Percentiles rank a stretch among this genome's conserved stretches.
Conservation (phyloP, 2,797 vertebrate genomes). For the Pogoniulus pusillus region DNA sequence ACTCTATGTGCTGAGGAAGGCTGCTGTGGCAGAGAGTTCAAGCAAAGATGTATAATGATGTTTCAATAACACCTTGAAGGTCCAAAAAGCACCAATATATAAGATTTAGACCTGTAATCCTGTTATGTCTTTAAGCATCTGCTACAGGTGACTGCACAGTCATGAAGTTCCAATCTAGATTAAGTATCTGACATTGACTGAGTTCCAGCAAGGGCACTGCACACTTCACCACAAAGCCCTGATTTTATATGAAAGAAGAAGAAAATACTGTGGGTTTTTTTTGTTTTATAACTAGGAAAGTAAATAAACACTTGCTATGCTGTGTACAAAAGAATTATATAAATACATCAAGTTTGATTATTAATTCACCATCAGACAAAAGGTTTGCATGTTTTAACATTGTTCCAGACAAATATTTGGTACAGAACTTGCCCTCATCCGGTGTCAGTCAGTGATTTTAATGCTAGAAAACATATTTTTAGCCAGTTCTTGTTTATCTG, state of each 20-base stretch:
- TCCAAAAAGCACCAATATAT: slow-evolving; percentile 32
- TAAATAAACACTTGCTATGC: not conserved
- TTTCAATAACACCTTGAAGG: slow-evolving; percentile 50
- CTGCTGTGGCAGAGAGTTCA: slow-evolving; percentile 13
- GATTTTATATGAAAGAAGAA: not conserved
- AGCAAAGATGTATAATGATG: slow-evolving; percentile 40
- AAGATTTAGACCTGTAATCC: slow-evolving; percentile 52
- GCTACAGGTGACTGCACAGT: slow-evolving; percentile 52
- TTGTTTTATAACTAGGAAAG: not conserved
- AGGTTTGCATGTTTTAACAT: not conserved
- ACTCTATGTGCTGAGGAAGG: slow-evolving; percentile 24
- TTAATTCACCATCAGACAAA: not conserved
- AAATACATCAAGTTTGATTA: not conserved
- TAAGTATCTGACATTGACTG: slow-evolving; percentile 36
- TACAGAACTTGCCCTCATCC: not conserved
- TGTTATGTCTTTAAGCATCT: slow-evolving; percentile 11
- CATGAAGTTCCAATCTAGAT: slow-evolving; percentile 41
- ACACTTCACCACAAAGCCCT: not conserved
- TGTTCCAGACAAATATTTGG: not conserved
- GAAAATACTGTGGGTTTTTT: not conserved
- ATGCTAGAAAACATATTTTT: not conserved
- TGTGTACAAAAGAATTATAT: not conserved
- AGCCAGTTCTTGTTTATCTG: not conserved
- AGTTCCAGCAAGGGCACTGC: slow-evolving; percentile 1
- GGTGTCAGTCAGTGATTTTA: not conserved